Conservation (phyloP, 2,797 vertebrate species). For the Hyperoplus lanceolatus region DNA sequence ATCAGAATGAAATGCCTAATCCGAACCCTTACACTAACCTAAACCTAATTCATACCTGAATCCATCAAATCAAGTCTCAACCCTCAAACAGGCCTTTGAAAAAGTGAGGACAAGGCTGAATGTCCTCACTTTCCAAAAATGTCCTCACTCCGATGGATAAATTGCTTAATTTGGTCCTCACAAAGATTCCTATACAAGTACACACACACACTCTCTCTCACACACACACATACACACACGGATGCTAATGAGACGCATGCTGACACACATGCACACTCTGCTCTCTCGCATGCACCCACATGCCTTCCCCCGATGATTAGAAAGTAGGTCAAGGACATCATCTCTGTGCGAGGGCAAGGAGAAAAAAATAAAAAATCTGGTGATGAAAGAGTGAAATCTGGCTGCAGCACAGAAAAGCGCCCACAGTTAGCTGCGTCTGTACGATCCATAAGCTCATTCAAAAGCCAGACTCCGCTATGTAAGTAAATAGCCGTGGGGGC, state of each 20-base stretch:
- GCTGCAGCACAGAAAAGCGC: conserved; percentile 49
- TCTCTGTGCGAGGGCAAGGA: conserved; percentile 68
- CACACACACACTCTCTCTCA: not conserved
- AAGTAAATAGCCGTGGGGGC: conserved; percentile 46
- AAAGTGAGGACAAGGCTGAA: too few relatives aligned
- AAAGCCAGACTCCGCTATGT: conserved; percentile 20
- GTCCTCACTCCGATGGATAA: too few relatives aligned
- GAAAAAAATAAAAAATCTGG: conserved; percentile 56
- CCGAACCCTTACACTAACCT: too few relatives aligned
- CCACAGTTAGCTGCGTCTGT: conserved; percentile 28
- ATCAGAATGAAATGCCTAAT: too few relatives aligned
- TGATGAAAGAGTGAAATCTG: conserved; percentile 35
- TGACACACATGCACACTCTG: conserved; percentile 64
- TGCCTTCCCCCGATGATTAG: conserved; percentile 48
- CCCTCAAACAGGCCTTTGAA: too few relatives aligned
- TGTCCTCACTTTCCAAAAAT: too few relatives aligned
- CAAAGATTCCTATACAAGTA: too few relatives aligned
- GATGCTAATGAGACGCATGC: conserved; percentile 50
- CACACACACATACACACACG: conserved; percentile 7
- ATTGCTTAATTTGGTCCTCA: too few relatives aligned
- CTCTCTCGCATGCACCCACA: conserved; percentile 55
- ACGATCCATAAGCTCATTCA: conserved; percentile 48
- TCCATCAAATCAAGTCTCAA: too few relatives aligned
- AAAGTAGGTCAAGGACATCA: conserved; percentile 82
- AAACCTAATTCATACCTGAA: too few relatives aligned